These are phyloP conservation scores for Machaerirhynchus nigripectus DNA, from an alignment of 2,113 vertebrate species.

Conservation along the genomic window DNA sequence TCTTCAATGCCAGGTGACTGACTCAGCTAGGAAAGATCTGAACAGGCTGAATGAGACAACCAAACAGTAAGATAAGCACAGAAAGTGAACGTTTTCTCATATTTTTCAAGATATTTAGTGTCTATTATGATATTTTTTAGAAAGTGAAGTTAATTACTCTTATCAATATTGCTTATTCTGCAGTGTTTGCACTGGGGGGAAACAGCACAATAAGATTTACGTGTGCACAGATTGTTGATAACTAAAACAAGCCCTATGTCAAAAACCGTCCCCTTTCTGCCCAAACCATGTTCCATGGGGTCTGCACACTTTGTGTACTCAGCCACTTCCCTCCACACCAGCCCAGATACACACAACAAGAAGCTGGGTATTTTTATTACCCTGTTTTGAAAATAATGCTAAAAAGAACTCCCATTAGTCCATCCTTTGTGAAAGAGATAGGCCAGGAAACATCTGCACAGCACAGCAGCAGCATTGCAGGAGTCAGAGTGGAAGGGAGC, in stretches of 20 bases:
- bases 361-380: neutral
- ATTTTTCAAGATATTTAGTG: neutral
- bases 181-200: neutral
- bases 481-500: constrained; percentile 2
- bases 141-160: neutral
- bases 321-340: neutral
- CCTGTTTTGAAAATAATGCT: constrained; percentile 9
- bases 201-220: neutral
- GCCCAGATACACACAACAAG: neutral
- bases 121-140: neutral
- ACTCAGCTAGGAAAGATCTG: neutral
- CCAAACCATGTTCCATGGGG: neutral
- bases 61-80: neutral
- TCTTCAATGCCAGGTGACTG: neutral
- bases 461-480: neutral
- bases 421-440: neutral
- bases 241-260: neutral
- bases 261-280: neutral
- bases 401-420: neutral
- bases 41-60: neutral
- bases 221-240: neutral
- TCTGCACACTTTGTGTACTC: neutral
- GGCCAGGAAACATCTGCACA: constrained; percentile 47
- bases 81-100: neutral
- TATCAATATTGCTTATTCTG: neutral